Base-by-base conservation (phyloP, 1,140 invertebrate species). In the Caenorhabditis remanei region DNA sequence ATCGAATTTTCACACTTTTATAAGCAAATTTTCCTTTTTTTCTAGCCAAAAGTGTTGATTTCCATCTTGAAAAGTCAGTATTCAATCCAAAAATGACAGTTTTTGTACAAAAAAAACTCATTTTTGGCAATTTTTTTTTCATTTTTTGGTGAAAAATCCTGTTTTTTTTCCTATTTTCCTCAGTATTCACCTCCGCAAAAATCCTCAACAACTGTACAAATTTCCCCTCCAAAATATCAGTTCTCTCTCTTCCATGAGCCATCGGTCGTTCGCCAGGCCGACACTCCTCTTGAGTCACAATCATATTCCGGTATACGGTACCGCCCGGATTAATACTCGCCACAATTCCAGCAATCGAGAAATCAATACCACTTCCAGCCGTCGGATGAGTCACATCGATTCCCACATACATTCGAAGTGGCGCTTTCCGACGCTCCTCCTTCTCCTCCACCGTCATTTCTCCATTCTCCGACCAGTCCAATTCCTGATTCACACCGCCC, bases 311-410 rank as follows among this genome's bases (percentile, higher is more conserved):
- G 5, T 79, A 79, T 0, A 21, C 3, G 13, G 71, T 79, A 53
- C 71, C 71, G 6, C 71, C 46, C 53, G 71, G 71, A 50, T 79
- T 79, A 9, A 79, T 50, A 50, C 71, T 79, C 11, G 71, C 71
- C 19, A 79, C 71, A 19, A 79, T 13, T 8, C 46, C 43, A 21
- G 71, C 71, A 4, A 79, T 79, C 0, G 71, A 79, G 41, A 13
- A 79, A 50, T 79, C 71, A 32, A 79, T 21, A 21, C 71, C 71
- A 79, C 71, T 79, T 24, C 46, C 43, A 19, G 46, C 5, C 4
- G 71, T 79, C 4, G 71, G 71, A 79, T 79, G 71, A 14, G 71
- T 79, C 14, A 79, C 71, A 50, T 79, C 71, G 24, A 79, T 79
- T 53, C 71, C 71, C 21, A 79, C 71, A 50, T 79, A 79, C 71